These are phyloP conservation scores for Acipenser transmontanus DNA, from an alignment of 2,797 vertebrate species.

Conservation along the genomic window DNA sequence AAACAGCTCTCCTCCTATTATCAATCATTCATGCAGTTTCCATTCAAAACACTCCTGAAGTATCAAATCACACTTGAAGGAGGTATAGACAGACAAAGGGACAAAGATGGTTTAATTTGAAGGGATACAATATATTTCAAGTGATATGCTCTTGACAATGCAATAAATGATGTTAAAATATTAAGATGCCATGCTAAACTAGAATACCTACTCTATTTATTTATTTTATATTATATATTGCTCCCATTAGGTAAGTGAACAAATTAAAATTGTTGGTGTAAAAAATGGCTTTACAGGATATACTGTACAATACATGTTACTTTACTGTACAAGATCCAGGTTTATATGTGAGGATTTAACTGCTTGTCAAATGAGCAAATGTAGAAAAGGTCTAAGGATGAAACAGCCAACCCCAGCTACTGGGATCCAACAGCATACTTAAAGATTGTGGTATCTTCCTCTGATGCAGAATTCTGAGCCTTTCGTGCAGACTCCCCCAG, in stretches of 20 bases:
- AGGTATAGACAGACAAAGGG: constrained; percentile 55
- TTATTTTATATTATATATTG: too few relatives aligned
- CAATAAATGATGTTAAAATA: constrained; percentile 24
- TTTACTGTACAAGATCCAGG: too few relatives aligned
- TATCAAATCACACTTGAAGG: constrained; percentile 75
- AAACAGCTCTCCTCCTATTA: constrained; percentile 90
- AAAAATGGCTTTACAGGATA: too few relatives aligned
- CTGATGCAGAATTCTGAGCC: constrained; percentile 41
- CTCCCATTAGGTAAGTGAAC: too few relatives aligned
- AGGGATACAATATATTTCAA: constrained; percentile 44
- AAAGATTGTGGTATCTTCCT: constrained; percentile 36
- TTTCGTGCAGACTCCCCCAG: constrained; percentile 41
- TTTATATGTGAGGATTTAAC: too few relatives aligned
- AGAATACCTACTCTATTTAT: too few relatives aligned
- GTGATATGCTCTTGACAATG: constrained; percentile 35
- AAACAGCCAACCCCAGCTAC: constrained; percentile 27
- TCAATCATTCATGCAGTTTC: constrained; percentile 99
- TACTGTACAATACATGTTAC: too few relatives aligned
- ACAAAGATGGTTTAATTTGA: constrained; percentile 70
- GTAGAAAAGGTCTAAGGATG: constrained; percentile 10
- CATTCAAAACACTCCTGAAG: constrained; percentile 77
- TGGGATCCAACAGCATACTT: constrained; percentile 40
- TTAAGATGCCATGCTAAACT: too few relatives aligned
- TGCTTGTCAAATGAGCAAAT: neutral
- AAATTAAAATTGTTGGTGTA: too few relatives aligned